These are phyloP conservation scores for Yoshiicerus persimilis DNA, from an alignment of 1,140 invertebrate genomes.

Conservation along the genomic window DNA sequence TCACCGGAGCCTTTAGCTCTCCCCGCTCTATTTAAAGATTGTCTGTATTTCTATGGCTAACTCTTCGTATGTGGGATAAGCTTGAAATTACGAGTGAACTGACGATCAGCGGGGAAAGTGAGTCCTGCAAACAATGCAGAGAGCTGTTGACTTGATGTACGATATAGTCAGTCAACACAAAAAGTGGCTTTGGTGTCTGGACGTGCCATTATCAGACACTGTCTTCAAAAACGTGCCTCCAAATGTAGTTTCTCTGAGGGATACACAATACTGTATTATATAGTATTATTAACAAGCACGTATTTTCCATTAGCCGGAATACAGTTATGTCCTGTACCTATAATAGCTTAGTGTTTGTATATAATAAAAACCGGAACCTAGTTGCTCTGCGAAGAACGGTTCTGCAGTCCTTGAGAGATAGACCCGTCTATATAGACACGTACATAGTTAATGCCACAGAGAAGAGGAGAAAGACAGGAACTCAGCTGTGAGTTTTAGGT, in stretches of 20 bases:
- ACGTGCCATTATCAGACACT: neutral
- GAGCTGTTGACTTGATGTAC: neutral
- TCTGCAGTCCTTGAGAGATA: too few species aligned
- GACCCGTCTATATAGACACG: neutral
- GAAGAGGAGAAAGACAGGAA: neutral
- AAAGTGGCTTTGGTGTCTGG: constrained; percentile 4
- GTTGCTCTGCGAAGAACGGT: too few species aligned
- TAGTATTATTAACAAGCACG: too few species aligned
- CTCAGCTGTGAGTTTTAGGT: neutral
- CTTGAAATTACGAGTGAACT: neutral
- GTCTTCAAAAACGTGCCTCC: neutral
- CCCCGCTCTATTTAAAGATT: too few species aligned
- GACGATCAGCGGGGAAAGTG: neutral
- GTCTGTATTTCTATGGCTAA: too few species aligned
- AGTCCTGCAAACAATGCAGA: neutral
- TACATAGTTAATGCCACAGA: neutral
- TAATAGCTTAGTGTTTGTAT: neutral
- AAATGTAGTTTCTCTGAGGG: neutral
- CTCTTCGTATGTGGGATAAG: neutral
- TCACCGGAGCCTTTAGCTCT: too few species aligned
- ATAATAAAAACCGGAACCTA: neutral
- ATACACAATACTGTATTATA: too few species aligned
- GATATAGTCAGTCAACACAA: neutral
- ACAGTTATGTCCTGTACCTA: too few species aligned
- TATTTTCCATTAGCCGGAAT: neutral